Base-by-base conservation (phyloP, 1,140 invertebrate genomes). In the Aleiodes sp. region DNA sequence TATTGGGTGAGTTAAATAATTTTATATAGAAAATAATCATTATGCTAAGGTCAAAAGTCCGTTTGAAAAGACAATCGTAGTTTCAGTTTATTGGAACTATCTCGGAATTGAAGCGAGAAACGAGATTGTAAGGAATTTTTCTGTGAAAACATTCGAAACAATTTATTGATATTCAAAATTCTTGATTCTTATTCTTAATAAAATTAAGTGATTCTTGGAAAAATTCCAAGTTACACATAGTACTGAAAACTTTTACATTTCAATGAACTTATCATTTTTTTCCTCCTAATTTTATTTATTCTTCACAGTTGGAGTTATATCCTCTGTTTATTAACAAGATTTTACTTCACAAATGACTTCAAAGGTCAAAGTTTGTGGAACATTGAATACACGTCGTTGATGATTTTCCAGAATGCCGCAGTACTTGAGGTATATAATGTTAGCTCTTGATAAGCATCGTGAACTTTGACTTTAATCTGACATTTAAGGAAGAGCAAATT, bases 401-500 rank as follows among this genome's bases (percentile, higher is more conserved):
- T 94, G 41, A 89, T 97, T 71, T 97, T 96, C 76, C 96, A 98
- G 87, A 96, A 96, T 86, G 94, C 92, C 69, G 96, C 96, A 65
- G 80, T 96, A 68, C 86, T 98, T 64, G 96, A 98, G 90, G 93
- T 94, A 87, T 29, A 68, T 35, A 52, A 71, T 67, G 57, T 62
- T n/a, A n/a, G n/a, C n/a, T n/a, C n/a, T n/a, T n/a, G n/a, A n/a
- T n/a, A n/a, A n/a, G n/a, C n/a, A n/a, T n/a, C n/a, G n/a, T n/a
- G n/a, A n/a, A n/a, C n/a, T n/a, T n/a, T n/a, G n/a, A n/a, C n/a
- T n/a, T n/a, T n/a, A n/a, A n/a, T n/a, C n/a, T n/a, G n/a, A n/a
- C n/a, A n/a, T n/a, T n/a, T n/a, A n/a, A n/a, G n/a, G n/a, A n/a
- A n/a, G n/a, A n/a, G n/a, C n/a, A n/a, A n/a, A n/a, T n/a, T n/a